Conservation (phyloP, 2,888 invertebrate genomes). For the Machimus atricapillus region DNA sequence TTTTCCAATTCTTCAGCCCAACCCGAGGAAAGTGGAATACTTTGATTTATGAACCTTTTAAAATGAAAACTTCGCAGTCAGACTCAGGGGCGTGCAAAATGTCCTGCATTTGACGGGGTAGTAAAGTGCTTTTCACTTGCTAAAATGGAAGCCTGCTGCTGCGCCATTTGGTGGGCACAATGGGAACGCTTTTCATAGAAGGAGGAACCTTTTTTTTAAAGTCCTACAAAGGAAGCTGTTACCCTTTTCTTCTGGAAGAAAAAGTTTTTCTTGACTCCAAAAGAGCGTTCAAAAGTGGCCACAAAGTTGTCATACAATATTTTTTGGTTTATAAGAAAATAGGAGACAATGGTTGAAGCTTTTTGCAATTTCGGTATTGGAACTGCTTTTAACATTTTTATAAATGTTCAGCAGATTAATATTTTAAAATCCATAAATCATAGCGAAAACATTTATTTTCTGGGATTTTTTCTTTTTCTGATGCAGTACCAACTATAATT, state of each 20-base stretch:
- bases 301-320: too few species aligned
- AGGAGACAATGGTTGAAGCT: too few species aligned
- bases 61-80: constrained; percentile 35
- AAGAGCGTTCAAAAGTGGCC: neutral
- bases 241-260: neutral
- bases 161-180: constrained; percentile 12
- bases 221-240: neutral
- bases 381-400: too few species aligned
- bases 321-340: too few species aligned
- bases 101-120: constrained; percentile 34
- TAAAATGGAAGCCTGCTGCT: constrained; percentile 14
- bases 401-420: too few species aligned
- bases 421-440: too few species aligned
- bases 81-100: constrained; percentile 28
- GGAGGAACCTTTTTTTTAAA: neutral
- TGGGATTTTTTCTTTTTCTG: too few species aligned
- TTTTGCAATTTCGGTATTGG: too few species aligned
- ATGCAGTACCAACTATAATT: too few species aligned
- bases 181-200: neutral
- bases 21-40: constrained; percentile 15
- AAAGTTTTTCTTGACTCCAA: neutral
- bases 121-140: constrained; percentile 33
- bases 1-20: neutral
- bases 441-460: too few species aligned
- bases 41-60: constrained; percentile 39